Conservation (phyloP, 2,888 invertebrate genomes). For the Heliconius ismenius region DNA sequence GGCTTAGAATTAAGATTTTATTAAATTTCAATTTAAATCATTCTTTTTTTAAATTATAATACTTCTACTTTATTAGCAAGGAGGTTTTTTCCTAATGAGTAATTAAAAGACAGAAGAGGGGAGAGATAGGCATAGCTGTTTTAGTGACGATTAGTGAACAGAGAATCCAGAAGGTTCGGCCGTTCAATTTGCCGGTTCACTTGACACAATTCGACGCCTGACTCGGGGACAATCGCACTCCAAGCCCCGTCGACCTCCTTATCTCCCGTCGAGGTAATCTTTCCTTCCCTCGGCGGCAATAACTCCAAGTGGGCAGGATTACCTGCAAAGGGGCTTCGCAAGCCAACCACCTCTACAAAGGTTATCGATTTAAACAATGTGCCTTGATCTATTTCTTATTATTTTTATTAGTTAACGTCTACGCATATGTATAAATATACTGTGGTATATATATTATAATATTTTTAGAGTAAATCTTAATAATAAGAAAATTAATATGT, state of each 20-base stretch:
- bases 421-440: neutral
- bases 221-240: constrained; percentile 82
- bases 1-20: neutral
- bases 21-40: too few species aligned
- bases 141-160: constrained; percentile 80
- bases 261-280: constrained; percentile 82
- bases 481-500: neutral
- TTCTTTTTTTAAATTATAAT: neutral
- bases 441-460: neutral
- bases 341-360: constrained; percentile 77
- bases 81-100: constrained; percentile 51
- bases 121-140: constrained; percentile 63
- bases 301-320: constrained; percentile 82
- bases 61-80: neutral
- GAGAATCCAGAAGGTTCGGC: constrained; percentile 78
- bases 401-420: constrained; percentile 7
- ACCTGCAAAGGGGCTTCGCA: constrained; percentile 79
- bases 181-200: constrained; percentile 83
- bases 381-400: constrained; percentile 60
- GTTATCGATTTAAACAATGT: constrained; percentile 79
- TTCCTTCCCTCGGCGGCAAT: constrained; percentile 82
- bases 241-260: constrained; percentile 81
- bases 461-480: neutral
- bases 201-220: constrained; percentile 83
- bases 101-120: constrained; percentile 63